These are phyloP conservation scores for Acropternis orthonyx DNA, from an alignment of 2,797 vertebrate species.

Conservation along the genomic window DNA sequence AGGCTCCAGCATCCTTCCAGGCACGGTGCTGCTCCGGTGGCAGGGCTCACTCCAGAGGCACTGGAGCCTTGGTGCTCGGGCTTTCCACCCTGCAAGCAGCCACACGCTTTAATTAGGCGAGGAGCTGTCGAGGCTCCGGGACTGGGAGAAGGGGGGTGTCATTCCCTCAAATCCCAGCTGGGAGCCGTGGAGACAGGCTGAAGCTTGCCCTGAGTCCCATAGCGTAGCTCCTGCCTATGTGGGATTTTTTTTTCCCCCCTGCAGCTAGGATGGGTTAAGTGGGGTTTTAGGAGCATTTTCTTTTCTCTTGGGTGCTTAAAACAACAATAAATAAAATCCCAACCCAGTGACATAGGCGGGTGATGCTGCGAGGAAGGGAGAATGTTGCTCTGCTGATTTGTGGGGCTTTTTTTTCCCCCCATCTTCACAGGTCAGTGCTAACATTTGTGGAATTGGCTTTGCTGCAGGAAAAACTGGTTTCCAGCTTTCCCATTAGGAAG, in stretches of 20 bases:
- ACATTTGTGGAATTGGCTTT: conserved; percentile 18
- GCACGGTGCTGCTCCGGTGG: accelerated
- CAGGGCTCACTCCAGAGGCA: neutral
- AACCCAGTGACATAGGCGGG: neutral
- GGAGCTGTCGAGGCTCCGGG: neutral
- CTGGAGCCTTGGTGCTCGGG: neutral
- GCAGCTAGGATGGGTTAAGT: conserved; percentile 29
- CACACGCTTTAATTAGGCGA: neutral
- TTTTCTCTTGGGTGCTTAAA: conserved; percentile 25
- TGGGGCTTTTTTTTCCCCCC: neutral
- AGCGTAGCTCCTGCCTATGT: neutral
- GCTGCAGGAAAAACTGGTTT: conserved; percentile 51
- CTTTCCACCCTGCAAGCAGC: neutral
- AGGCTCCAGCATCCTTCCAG: neutral
- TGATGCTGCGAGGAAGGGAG: neutral
- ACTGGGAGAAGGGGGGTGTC: neutral
- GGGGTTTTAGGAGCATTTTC: neutral
- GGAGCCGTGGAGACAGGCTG: neutral
- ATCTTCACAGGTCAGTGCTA: conserved; percentile 40
- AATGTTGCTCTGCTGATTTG: conserved; percentile 24
- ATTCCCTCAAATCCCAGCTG: neutral
- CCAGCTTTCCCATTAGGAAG: neutral
- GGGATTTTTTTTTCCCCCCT: neutral
- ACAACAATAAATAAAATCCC: neutral
- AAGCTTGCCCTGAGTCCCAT: neutral